phyloP scores from a whole-genome alignment of 2,797 vertebrate species.

The Alauda arvensis region DNA sequence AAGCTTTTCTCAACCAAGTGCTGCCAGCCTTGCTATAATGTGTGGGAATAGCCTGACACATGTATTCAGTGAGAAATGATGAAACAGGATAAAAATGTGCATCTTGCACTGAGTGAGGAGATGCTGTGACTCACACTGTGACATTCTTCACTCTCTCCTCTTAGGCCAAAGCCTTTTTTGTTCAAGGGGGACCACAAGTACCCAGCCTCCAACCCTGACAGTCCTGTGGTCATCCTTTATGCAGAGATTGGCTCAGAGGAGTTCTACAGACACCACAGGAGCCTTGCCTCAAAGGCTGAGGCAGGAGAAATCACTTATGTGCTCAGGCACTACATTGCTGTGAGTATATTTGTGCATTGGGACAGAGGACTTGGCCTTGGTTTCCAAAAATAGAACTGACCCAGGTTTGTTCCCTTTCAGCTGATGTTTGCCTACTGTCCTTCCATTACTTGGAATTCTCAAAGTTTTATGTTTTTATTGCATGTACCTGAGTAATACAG shows the following conservation, averaged over 20 bases:
- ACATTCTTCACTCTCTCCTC: constrained; percentile 21
- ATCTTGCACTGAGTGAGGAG: not conserved
- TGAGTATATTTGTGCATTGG: constrained; percentile 68
- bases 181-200: constrained; percentile 96
- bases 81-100: not conserved
- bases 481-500: not conserved
- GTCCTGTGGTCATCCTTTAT: constrained; percentile 88
- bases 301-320: constrained; percentile 84
- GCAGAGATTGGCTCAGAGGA: constrained; percentile 83
- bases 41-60: not conserved
- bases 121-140: not conserved
- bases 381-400: not conserved
- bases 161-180: constrained; percentile 88
- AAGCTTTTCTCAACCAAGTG: not conserved
- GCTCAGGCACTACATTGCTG: constrained; percentile 88
- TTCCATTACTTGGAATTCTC: not conserved
- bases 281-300: constrained; percentile 76
- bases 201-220: constrained; percentile 75
- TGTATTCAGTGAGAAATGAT: not conserved
- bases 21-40: not conserved
- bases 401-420: not conserved
- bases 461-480: not conserved
- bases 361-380: not conserved
- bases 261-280: constrained; percentile 82
- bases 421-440: not conserved